Percentiles rank a stretch among this genome's conserved stretches.
These are phyloP conservation scores for Aplysia californica DNA, from an alignment of 1,140 invertebrate species.

Conservation along the genomic window DNA sequence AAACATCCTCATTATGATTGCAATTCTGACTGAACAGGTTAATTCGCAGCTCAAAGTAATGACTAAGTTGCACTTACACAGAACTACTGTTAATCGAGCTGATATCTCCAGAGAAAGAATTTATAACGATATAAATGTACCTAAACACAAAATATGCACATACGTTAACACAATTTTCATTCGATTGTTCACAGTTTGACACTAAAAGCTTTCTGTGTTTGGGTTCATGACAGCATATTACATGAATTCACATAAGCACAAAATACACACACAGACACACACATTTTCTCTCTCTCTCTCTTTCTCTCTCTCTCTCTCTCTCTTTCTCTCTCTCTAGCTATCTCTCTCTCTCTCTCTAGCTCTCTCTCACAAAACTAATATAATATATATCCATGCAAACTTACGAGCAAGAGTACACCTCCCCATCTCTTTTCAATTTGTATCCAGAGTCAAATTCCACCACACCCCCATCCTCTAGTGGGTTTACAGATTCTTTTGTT, in stretches of 20 bases:
- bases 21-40: not conserved
- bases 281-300: not conserved
- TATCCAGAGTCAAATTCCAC: constrained; percentile 45
- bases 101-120: not conserved
- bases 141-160: no score
- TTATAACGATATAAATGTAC: not conserved
- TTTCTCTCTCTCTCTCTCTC: not conserved
- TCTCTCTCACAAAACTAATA: not conserved
- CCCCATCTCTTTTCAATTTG: constrained; percentile 48
- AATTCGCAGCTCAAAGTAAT: not conserved
- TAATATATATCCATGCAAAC: constrained; percentile 15
- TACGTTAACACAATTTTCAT: no score
- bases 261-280: not conserved
- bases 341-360: not conserved
- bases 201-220: no score
- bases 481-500: constrained; percentile 35
- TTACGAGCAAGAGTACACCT: constrained; percentile 57
- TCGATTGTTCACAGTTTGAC: no score
- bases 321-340: not conserved
- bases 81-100: no score
- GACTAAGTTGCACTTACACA: not conserved
- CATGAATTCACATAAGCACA: not conserved
- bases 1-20: no score
- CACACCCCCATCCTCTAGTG: constrained; percentile 46
- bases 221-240: not conserved